Evolutionary conservation across 2,797 vertebrate genomes (phyloP), one percentile per base, ranked within the genome.

Genomic region (Carduelis carduelis): DNA sequence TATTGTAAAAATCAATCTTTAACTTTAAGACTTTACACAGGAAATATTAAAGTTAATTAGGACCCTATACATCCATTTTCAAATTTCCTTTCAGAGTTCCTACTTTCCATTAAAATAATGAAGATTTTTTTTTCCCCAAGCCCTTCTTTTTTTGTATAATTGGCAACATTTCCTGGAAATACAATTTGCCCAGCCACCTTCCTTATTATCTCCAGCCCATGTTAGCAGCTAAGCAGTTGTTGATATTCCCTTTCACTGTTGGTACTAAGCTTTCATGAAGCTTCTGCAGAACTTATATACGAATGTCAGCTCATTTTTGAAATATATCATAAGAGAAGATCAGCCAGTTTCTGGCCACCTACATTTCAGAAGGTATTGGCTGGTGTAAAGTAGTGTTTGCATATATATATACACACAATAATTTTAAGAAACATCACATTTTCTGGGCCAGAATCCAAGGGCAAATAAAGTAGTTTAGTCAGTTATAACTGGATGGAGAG

Each of bases 1-100:
- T 95, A 93, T 93, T 94, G 92, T 80, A 93, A 95, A 87, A 95
- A 97, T 97, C 85, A 97, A 95, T 96, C 90, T 95, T 96, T 97
- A 96, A 97, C 92, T 96, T 89, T 49, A 96, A 80, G 88, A 56
- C 60, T 92, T 94, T 83, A 66, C 92, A 91, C 95, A 96, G 95
- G 93, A 97, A 97, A 95, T 95, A 95, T 90, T 94, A 94, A 96
- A 96, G 90, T 93, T 82, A 93, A 93, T 97, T 95, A 93, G 56
- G 61, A 56, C 71, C 72, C 84, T 84, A 74, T 63, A 74, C 56
- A 84, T 89, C 80, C 77, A 95, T 96, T 96, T 96, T 95, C 84
- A 91, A 95, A 96, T 93, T 96, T 97, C 89, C 95, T 95, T 95
- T 92, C 57, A 39, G 27, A 72, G 79, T 70, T 46, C 69, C 80